phyloP scores from a whole-genome alignment of 2,888 invertebrate species.

The Unio pictorum region DNA sequence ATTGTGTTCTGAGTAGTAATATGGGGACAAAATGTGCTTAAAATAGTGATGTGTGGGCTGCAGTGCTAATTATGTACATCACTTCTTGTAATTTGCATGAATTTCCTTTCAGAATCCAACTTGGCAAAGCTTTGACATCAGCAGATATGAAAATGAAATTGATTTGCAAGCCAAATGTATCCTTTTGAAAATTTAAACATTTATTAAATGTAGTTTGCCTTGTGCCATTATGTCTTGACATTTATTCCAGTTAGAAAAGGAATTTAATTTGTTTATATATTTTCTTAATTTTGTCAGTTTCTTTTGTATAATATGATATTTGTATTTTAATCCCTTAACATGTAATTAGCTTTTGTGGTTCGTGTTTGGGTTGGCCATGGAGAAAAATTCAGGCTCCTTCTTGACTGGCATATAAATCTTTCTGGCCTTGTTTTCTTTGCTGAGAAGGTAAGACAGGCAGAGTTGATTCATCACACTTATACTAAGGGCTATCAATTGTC shows the following conservation, averaged over 20 bases:
- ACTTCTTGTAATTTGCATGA: neutral
- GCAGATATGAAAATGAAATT: constrained; percentile 48
- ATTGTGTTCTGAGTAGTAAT: too few relatives aligned
- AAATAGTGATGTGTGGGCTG: too few relatives aligned
- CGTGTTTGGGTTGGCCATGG: constrained; percentile 56
- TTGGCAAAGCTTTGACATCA: constrained; percentile 72
- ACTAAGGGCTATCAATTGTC: too few relatives aligned
- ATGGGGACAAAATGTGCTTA: too few relatives aligned
- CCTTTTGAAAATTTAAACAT: constrained; percentile 24
- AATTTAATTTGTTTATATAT: too few relatives aligned
- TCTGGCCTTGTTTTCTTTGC: constrained; percentile 82
- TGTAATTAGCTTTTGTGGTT: constrained; percentile 45
- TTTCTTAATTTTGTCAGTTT: neutral
- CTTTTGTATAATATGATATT: neutral
- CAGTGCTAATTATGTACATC: too few relatives aligned
- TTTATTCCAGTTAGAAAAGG: too few relatives aligned
- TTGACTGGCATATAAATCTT: constrained; percentile 89
- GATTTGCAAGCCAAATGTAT: constrained; percentile 59
- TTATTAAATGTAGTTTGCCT: too few relatives aligned
- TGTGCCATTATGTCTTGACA: too few relatives aligned
- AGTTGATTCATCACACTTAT: too few relatives aligned
- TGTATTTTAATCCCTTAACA: constrained; percentile 7
- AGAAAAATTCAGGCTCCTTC: constrained; percentile 69
- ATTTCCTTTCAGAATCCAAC: constrained; percentile 66
- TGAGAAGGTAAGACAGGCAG: constrained; percentile 58